Percentiles rank a stretch among this genome's conserved stretches.
phyloP scores from a whole-genome alignment of 2,113 vertebrate species.

The Cynoglossus semilaevis region DNA sequence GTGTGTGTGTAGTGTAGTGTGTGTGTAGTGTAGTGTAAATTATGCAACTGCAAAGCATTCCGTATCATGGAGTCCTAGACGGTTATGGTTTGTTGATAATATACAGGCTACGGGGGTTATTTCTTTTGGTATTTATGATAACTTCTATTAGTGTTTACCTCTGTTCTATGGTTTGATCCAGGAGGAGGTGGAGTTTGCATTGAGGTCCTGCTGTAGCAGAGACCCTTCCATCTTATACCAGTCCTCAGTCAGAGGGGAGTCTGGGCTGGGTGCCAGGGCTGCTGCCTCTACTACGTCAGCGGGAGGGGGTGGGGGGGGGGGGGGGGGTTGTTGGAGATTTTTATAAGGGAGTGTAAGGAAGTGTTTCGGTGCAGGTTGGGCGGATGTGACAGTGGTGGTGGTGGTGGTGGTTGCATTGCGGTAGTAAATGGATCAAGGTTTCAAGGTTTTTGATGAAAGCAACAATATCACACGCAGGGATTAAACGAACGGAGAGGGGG shows the following conservation, averaged over 20 bases:
- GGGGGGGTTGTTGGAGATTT: constrained; percentile 58
- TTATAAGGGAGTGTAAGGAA: constrained; percentile 66
- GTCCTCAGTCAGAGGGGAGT: constrained; percentile 77
- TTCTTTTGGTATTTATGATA: neutral
- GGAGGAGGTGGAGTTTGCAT: constrained; percentile 82
- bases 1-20: constrained; percentile 29
- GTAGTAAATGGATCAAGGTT: constrained; percentile 59
- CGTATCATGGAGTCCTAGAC: constrained; percentile 34
- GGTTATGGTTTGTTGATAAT: constrained; percentile 18
- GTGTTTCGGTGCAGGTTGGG: constrained; percentile 69
- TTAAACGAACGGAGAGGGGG: constrained; percentile 27
- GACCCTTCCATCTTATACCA: constrained; percentile 81
- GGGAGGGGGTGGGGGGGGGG: neutral
- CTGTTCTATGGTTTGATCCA: constrained; percentile 81
- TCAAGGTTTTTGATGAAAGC: constrained; percentile 41
- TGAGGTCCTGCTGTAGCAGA: constrained; percentile 82
- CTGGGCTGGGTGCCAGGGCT: constrained; percentile 74
- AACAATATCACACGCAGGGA: neutral
- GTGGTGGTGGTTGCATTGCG: constrained; percentile 63
- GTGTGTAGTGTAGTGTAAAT: constrained; percentile 18
- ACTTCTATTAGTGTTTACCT: constrained; percentile 66
- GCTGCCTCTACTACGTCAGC: constrained; percentile 67
- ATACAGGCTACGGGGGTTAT: constrained; percentile 14
- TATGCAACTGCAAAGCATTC: constrained; percentile 38
- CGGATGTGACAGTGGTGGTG: constrained; percentile 50